phyloP scores from a whole-genome alignment of 2,113 vertebrate species.

The Centropus unirufus region DNA sequence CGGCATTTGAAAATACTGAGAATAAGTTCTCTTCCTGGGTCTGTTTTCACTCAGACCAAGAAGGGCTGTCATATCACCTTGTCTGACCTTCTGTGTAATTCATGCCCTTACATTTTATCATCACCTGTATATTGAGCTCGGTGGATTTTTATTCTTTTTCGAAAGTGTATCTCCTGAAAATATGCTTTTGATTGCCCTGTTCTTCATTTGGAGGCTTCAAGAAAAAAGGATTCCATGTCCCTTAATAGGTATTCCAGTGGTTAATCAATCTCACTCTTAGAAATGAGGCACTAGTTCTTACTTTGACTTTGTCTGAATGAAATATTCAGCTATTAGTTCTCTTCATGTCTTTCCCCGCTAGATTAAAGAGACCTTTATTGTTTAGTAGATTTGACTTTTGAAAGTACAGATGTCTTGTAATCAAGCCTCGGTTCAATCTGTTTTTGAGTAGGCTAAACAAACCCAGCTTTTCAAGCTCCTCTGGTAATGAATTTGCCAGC shows the following conservation, averaged over 20 bases:
- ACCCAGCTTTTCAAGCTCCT: not conserved
- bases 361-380: not conserved
- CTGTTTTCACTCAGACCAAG: not conserved
- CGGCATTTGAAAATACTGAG: not conserved
- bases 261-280: conserved; percentile 8
- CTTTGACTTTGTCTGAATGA: not conserved
- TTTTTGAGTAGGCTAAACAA: not conserved
- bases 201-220: not conserved
- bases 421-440: not conserved
- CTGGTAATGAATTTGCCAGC: not conserved
- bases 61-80: not conserved
- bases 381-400: conserved; percentile 1
- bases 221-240: not conserved
- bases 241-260: not conserved
- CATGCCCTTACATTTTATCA: not conserved
- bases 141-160: not conserved
- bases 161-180: not conserved
- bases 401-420: not conserved
- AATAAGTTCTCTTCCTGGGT: not conserved
- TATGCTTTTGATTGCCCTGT: not conserved
- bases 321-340: not conserved
- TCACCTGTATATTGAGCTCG: not conserved
- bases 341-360: not conserved
- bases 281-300: not conserved
- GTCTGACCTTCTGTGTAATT: not conserved